Evolutionary conservation across 2,113 vertebrate species (phyloP), one percentile per base, ranked within the genome.

Genomic region (Cheilinus undulatus): DNA sequence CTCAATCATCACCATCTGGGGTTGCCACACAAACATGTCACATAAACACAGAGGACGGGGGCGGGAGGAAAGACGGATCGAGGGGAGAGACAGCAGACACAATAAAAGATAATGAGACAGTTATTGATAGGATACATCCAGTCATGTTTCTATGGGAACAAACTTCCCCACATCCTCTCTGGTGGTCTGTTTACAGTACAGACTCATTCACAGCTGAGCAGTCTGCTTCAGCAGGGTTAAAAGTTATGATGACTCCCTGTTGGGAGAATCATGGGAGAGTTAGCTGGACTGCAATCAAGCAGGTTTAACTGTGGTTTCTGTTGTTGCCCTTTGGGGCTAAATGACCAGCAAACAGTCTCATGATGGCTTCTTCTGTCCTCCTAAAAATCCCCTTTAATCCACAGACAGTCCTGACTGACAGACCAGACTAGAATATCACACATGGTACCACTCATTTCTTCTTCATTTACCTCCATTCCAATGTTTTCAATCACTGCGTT

Each of bases 1-100:
- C 79, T 89, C 88, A 85, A 74, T 89, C 80, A 77, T 83, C 88
- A 71, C 79, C 76, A 83, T 81, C 76, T 88, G 88, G 49, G 50
- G 57, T 34, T 75, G 73, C 73, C 83, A 80, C 66, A 84, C 67
- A 85, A 85, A 72, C 70, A 80, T 45, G 49, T 51, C 63, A 59
- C 58, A 78, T 59, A 88, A 82, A 88, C 73, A 80, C 73, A 66
- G 49, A 48, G 27, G 46, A 69, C 36, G 49, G n/a, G 57, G 24
- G 62, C 23, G 40, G 42, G 23, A 38, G 24, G n/a, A n/a, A n/a
- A 30, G 27, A 56, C 38, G 42, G 49, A 65, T 48, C n/a, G 22
- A 24, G 43, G 34, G 22, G 36, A 40, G 38, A 68, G 54, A 14
- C 59, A 57, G 49, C 54, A 72, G 50, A 57, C 57, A 65, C 64